Conservation (phyloP, 2,113 vertebrate species). For the Zosterops hypoxanthus region DNA sequence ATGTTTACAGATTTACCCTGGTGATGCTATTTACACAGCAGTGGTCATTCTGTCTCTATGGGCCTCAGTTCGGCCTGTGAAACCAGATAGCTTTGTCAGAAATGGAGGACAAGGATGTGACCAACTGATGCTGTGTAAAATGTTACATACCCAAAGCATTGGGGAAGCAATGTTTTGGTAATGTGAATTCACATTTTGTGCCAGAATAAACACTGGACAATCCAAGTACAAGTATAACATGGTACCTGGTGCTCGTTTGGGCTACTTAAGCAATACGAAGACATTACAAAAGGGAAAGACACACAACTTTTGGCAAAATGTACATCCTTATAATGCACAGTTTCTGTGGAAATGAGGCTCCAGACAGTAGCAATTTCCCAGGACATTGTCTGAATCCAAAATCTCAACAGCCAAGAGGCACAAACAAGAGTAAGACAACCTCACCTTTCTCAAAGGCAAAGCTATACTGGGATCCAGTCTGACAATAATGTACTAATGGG, state of each 20-base stretch:
- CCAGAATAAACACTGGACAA: background rate
- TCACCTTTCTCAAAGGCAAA: constrained; percentile 1
- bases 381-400: background rate
- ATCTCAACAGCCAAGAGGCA: background rate
- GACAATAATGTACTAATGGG: background rate
- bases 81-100: background rate
- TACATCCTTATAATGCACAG: background rate
- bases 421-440: background rate
- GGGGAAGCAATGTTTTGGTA: background rate
- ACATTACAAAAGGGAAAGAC: background rate
- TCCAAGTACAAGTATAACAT: background rate
- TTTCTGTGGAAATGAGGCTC: background rate
- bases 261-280: background rate
- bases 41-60: background rate
- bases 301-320: background rate
- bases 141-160: background rate
- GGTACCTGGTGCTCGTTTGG: background rate
- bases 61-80: background rate
- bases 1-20: background rate
- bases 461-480: background rate
- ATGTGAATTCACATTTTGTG: background rate
- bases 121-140: background rate
- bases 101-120: background rate
- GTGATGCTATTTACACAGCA: background rate
- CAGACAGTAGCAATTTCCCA: background rate